Base-by-base conservation (phyloP, 2,113 vertebrate species). In the Anas platyrhynchos region DNA sequence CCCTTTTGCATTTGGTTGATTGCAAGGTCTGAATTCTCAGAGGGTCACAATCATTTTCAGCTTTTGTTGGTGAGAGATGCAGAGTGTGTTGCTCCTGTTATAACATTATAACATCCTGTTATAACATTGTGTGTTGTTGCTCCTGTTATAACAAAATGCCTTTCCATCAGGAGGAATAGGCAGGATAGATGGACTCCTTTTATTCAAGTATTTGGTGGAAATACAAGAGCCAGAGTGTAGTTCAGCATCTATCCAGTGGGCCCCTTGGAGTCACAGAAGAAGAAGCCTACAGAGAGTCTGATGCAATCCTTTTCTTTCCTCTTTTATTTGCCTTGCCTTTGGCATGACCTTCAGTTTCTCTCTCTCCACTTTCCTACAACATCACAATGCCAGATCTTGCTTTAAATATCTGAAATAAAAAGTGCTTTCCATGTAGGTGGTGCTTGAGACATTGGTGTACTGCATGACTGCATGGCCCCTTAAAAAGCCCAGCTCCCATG, bases 61-160 rank as follows among this genome's bases (percentile, higher is more conserved):
- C 71, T 89, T 91, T 89, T 86, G 52, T 27, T 89, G 67, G 16
- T 61, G 82, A 91, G 82, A 85, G 25, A 34, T 66, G 32, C 29
- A 65, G 44, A 93, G 17, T 29, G 25, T 21, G 13, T 69, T 88
- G 22, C 26, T 58, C 20, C 16, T 29, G 15, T 34, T 73, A 9
- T 7, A 71, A 63, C 26, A 77, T 41, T 41, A 41, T 41, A 41
- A 41, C 41, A 41, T 41, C 41, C 41, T 41, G 41, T 41, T 41
- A 41, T 41, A 41, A 41, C 41, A 41, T 41, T 41, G 17, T 29
- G 22, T 21, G 13, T 69, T 21, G 13, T 69, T 88, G 22, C 26
- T 58, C 20, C 16, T 32, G 15, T 34, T 73, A 10, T 7, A 71
- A 63, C 26, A 77, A 79, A 83, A 55, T 31, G 86, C 27, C 55